These are phyloP conservation scores for Fratercula arctica DNA, from an alignment of 2,797 vertebrate genomes.

Conservation along the genomic window DNA sequence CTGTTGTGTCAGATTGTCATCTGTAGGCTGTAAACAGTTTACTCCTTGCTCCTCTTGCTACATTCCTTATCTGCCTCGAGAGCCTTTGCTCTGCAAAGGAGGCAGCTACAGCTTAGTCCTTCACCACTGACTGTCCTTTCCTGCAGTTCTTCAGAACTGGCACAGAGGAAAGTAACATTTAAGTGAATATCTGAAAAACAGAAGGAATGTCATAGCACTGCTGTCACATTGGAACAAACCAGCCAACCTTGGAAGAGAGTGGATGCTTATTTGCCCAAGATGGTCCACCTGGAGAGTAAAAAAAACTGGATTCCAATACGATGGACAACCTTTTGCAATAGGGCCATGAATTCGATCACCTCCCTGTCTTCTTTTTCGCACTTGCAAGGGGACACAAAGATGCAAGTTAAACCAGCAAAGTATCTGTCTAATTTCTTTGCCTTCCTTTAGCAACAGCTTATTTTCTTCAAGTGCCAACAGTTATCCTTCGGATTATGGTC, in stretches of 20 bases:
- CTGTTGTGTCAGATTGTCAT: background rate
- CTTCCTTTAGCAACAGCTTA: background rate
- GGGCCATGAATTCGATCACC: background rate
- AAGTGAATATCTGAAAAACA: background rate
- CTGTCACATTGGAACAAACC: background rate
- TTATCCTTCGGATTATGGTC: background rate
- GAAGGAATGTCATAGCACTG: background rate
- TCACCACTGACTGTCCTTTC: background rate
- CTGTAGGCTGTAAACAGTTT: background rate
- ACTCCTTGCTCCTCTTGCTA: background rate
- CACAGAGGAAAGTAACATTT: background rate
- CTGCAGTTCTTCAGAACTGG: background rate
- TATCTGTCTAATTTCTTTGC: background rate
- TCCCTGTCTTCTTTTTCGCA: background rate
- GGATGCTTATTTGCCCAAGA: background rate
- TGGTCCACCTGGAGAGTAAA: background rate
- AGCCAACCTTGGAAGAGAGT: background rate
- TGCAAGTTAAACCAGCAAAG: background rate
- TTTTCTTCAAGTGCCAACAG: background rate
- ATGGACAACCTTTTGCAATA: background rate
- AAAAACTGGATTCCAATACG: background rate
- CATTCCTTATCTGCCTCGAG: background rate
- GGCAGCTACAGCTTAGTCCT: background rate
- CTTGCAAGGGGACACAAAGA: background rate
- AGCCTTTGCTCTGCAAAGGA: background rate